These are phyloP conservation scores for Sturnira hondurensis DNA, from an alignment of 2,113 vertebrate species.

Conservation along the genomic window DNA sequence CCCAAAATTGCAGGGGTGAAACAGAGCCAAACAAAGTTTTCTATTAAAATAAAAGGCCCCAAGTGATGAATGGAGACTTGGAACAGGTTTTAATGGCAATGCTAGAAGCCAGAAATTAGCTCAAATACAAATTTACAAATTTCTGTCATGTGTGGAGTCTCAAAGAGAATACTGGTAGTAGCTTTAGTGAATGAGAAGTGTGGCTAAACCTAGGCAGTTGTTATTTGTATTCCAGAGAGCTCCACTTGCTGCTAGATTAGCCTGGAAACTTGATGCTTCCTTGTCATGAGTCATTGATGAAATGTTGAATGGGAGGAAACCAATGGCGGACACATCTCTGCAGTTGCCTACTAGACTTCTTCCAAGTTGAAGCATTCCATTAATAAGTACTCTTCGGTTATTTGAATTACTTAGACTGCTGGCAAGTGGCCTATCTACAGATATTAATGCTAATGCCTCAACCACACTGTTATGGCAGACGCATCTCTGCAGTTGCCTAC, in stretches of 20 bases:
- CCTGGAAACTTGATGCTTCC: background rate
- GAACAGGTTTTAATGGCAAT: slow-evolving; percentile 59
- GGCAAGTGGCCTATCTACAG: background rate
- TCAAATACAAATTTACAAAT: slow-evolving; percentile 41
- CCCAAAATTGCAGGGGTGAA: slow-evolving; percentile 48
- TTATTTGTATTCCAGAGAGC: slow-evolving; percentile 30
- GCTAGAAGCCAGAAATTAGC: slow-evolving; percentile 46
- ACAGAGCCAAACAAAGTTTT: slow-evolving; percentile 57
- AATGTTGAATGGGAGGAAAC: background rate
- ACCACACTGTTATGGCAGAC: background rate
- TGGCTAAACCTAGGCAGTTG: background rate
- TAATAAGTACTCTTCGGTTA: slow-evolving; percentile 10
- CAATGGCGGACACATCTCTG: background rate
- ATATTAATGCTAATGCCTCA: background rate
- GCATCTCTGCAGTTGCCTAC: too few species aligned
- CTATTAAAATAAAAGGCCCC: slow-evolving; percentile 63
- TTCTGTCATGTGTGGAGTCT: background rate
- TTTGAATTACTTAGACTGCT: background rate
- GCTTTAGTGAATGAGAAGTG: slow-evolving; percentile 52
- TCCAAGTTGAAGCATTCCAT: background rate
- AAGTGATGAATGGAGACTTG: slow-evolving; percentile 69
- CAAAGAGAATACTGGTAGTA: slow-evolving; percentile 1
- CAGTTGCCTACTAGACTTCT: background rate
- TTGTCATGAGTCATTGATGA: slow-evolving; percentile 33
- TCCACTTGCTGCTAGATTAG: background rate